phyloP scores from a whole-genome alignment of 2,113 vertebrate genomes.

The Ophiodon elongatus region DNA sequence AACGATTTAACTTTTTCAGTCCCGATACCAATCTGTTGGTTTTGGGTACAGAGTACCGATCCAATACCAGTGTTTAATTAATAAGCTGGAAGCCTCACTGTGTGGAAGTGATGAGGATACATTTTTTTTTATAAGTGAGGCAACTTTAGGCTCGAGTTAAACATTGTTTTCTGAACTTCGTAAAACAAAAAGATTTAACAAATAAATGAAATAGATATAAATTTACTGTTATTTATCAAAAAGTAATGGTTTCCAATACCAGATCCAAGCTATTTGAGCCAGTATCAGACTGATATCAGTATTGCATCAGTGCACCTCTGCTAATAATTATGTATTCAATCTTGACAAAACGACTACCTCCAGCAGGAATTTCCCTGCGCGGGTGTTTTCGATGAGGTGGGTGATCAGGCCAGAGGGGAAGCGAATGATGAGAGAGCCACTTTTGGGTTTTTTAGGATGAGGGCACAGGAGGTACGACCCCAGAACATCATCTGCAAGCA shows the following conservation, averaged over 20 bases:
- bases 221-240: too few species aligned
- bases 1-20: too few species aligned
- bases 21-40: too few species aligned
- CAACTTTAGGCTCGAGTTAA: not conserved
- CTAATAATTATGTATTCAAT: not conserved
- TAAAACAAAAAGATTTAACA: not conserved
- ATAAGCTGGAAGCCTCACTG: too few species aligned
- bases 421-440: constrained; percentile 88
- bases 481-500: constrained; percentile 88
- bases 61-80: too few species aligned
- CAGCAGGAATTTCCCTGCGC: constrained; percentile 85
- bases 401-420: constrained; percentile 86
- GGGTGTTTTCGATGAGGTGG: constrained; percentile 84
- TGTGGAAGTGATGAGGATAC: too few species aligned
- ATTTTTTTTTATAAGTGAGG: too few species aligned
- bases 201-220: too few species aligned
- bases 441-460: constrained; percentile 80
- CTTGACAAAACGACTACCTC: constrained; percentile 83
- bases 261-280: too few species aligned
- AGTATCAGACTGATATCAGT: not conserved
- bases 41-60: too few species aligned
- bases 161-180: not conserved
- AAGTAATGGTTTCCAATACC: too few species aligned
- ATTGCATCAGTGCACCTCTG: not conserved
- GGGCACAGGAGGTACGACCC: constrained; percentile 91